Evolutionary conservation across 2,797 vertebrate species (phyloP), one percentile per base, ranked within the genome.

Genomic region (Hybognathus amarus): DNA sequence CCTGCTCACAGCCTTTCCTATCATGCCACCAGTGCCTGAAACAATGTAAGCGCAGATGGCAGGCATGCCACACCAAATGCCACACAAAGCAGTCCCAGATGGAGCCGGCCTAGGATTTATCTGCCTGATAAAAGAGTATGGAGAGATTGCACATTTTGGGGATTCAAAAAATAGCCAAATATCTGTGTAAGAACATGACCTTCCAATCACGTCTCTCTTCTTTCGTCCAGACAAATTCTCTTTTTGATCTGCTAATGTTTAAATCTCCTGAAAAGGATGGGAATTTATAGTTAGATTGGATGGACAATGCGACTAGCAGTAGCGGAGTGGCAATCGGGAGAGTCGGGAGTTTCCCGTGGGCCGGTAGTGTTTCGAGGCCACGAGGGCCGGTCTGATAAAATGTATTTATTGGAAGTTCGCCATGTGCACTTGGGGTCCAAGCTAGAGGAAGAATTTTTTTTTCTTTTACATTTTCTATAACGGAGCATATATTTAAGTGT

Each of bases 51-150:
- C 40, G 42, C 82, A 87, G 87, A 84, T 85, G 87, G 87, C 80
- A 69, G 56, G 64, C 68, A 83, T 84, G 83, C 85, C 85, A 68
- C 33, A 86, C 90, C 91, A 89, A 92, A 92, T 90, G 89, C 89
- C 89, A 89, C 86, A 88, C 86, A 90, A 90, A 88, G 89, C 90
- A 88, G 85, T 88, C 86, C 91, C 92, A 93, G 90, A 92, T 92
- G 89, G 90, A 92, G 86, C 76, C 74, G 64, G 82, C 87, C 77
- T 52, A 70, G 45, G 0, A 52, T 90, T 87, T 86, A 85, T 88
- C 87, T 89, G 77, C 77, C 63, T 80, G 75, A 87, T 87, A 59
- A 74, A 82, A 68, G 70, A 24, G 18, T 83, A 68, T 70, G 38
- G 18, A 68, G 50, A 66, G 36, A 79, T 54, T 38, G 22, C 54